These are phyloP conservation scores for Intellagama lesueurii DNA, from an alignment of 2,797 vertebrate species.

Conservation along the genomic window DNA sequence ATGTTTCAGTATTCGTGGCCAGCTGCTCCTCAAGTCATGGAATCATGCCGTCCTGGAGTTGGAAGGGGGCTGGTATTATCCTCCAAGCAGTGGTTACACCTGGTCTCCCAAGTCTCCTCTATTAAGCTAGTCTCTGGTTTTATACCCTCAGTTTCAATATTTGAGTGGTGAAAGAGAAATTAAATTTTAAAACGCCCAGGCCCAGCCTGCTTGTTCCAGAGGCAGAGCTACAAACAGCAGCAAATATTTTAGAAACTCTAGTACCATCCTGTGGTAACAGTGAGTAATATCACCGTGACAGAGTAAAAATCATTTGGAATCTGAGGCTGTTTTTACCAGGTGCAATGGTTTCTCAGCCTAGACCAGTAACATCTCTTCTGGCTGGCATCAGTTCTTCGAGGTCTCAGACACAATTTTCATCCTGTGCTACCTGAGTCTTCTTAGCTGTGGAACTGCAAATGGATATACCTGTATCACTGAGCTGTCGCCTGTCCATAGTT, in stretches of 20 bases:
- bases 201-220: background rate
- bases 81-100: background rate
- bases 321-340: background rate
- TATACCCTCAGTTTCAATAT: background rate
- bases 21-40: background rate
- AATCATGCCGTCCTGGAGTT: too few relatives aligned
- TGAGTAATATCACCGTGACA: background rate
- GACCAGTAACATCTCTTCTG: background rate
- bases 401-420: too few relatives aligned
- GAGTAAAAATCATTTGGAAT: background rate
- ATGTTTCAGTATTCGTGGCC: background rate
- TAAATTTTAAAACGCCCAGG: background rate
- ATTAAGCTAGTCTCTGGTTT: background rate
- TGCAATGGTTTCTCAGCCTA: background rate
- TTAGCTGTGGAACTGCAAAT: background rate
- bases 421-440: too few relatives aligned
- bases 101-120: background rate
- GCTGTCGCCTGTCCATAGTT: too few relatives aligned
- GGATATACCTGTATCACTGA: too few relatives aligned
- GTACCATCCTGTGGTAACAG: conserved; percentile 58
- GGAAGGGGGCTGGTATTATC: background rate
- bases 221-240: fast-evolving
- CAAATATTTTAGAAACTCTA: conserved; percentile 22
- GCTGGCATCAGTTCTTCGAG: background rate
- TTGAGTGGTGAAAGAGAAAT: background rate